Base-by-base conservation (phyloP, 2,113 vertebrate species). In the Melanostigma gelatinosum region DNA sequence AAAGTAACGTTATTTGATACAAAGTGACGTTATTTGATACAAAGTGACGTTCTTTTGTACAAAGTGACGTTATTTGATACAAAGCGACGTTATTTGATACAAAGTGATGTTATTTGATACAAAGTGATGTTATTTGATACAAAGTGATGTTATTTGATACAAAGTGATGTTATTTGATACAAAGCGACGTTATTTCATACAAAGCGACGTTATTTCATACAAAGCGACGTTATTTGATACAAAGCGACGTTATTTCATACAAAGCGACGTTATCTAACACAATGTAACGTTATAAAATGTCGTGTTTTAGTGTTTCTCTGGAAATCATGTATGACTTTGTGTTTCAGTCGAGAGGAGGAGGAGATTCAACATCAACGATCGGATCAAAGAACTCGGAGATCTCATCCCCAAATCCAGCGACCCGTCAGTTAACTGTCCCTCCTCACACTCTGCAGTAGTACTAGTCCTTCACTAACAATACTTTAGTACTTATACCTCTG, bases 281-380 rank as follows among this genome's bases (percentile, higher is more conserved):
- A 48, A 48, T 6, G 8, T 48, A 13, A 48, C 12, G 15, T 48
- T 48, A 48, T 48, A 2, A 50, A 50, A 48, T 16, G 42, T 44
- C 3, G 42, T 12, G 42, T 44, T 44, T 4, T 4, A 13, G 6
- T 44, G 42, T 44, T 44, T 13, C 42, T 44, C 42, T 44, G 42
- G 7, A 13, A 44, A 4, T 48, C 40, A 10, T 9, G 9, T 44
- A 3, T 44, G 40, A 4, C 46, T 55, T 4, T 55, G 3, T 76
- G 13, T 61, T 70, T 65, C 91, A 97, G 96, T 97, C 34, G 97
- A 98, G 89, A 94, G 97, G 42, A 90, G 97, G 79, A 90, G 97
- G 55, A 95, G 97, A 50, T 98, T 97, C 93, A 98, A 98, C 94
- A 98, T 98, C 88, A 97, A 97, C 0, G 97, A 98, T 83, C 93